Evolutionary conservation across 2,113 vertebrate genomes (phyloP), one percentile per base, ranked within the genome.

Genomic region (Diphyllodes magnificus): DNA sequence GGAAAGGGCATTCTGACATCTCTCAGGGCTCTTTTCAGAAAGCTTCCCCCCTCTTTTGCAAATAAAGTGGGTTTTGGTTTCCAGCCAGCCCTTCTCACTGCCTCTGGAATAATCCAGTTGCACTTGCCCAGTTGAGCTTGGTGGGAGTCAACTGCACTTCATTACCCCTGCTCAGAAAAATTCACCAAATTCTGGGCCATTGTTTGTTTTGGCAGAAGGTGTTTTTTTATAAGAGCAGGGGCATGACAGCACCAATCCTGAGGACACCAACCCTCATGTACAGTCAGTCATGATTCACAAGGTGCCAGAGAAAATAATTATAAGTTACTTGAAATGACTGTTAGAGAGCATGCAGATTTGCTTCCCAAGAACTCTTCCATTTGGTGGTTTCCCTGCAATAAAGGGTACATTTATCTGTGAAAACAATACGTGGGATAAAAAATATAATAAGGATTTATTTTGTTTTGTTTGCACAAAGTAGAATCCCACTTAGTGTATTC

Each of bases 131-230:
- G 27, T 59, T 92, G 72, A 84, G 37, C 63, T 84, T 93, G 75
- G 65, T 92, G 82, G 35, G 47, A 94, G 69, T 96, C 92, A 92
- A 45, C 61, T 61, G 59, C 95, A 94, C 83, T 64, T 97, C 91
- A 91, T 96, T 96, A 95, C 85, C 65, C 69, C n/a, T 78, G 57
- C 59, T 81, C 57, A 77, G 71, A 91, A 92, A 92, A 91, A 63
- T 30, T 40, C 53, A 92, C 54, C 53, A 68, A 84, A 88, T 92
- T 90, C 81, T 64, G 77, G 76, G 64, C 16, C 44, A 9, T n/a
- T 84, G 86, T 86, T 95, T 92, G 40, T 82, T 24, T 95, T 95
- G 94, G 88, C 69, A 95, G 65, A 71, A 17, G 15, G 13, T 82
- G 9, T 18, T 57, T 73, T 73, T 82, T 64, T 53, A 6, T 33